phyloP scores from a whole-genome alignment of 2,888 invertebrate species.

The Agrochola litura region DNA sequence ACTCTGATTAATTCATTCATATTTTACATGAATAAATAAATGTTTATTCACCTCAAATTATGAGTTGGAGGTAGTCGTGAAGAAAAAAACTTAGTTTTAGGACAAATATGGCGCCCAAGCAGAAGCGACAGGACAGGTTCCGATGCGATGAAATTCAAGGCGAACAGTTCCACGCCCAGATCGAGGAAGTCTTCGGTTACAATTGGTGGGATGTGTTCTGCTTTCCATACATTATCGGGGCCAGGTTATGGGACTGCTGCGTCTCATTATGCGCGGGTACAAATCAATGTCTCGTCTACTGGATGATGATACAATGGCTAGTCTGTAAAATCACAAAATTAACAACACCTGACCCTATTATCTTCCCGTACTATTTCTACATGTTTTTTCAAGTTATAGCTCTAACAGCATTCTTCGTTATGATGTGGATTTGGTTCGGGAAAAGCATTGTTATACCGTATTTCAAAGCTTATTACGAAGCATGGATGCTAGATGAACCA shows the following conservation, averaged over 20 bases:
- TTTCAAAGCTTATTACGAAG: constrained; percentile 71
- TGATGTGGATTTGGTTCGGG: constrained; percentile 80
- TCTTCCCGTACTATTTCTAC: constrained; percentile 86
- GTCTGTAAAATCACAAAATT: constrained; percentile 82
- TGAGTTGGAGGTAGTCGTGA: constrained; percentile 25
- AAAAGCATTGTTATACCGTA: constrained; percentile 76
- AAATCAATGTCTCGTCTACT: constrained; percentile 83
- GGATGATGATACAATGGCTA: constrained; percentile 84
- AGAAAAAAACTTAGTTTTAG: constrained; percentile 13
- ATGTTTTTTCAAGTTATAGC: constrained; percentile 83
- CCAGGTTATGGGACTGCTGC: constrained; percentile 80
- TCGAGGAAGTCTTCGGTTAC: constrained; percentile 77
- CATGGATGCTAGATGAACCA: constrained; percentile 55
- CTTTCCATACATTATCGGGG: constrained; percentile 82
- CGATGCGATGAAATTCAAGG: constrained; percentile 75
- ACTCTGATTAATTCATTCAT: not conserved
- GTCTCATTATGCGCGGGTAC: constrained; percentile 80
- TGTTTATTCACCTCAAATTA: constrained; percentile 38
- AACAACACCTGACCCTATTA: constrained; percentile 81
- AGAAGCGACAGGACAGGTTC: constrained; percentile 60
- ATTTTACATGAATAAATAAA: constrained; percentile 21
- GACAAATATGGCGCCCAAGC: constrained; percentile 73
- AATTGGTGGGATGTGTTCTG: constrained; percentile 86
- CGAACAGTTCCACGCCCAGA: constrained; percentile 77
- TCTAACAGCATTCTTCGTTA: constrained; percentile 73